Evolutionary conservation across 2,797 vertebrate species (phyloP).

Genomic region (Clamator glandarius): DNA sequence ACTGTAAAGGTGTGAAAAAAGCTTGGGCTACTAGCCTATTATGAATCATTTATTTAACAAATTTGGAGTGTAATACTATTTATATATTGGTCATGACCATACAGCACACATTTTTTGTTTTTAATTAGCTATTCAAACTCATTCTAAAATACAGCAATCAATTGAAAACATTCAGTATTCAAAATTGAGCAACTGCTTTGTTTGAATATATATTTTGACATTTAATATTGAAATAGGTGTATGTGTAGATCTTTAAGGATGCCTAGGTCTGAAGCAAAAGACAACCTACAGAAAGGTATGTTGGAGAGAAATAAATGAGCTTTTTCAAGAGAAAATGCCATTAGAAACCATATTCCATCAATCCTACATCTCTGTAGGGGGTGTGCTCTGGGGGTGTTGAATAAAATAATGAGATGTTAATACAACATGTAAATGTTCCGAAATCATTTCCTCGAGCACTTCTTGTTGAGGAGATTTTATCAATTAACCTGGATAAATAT

Average conservation of each 20-base stretch:
- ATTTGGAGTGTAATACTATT: not conserved
- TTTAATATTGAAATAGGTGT: not conserved
- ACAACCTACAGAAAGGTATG: not conserved
- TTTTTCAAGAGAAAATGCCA: not conserved
- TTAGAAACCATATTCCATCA: not conserved
- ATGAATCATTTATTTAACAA: not conserved
- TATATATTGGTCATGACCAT: not conserved
- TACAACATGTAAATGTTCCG: conserved; percentile 15
- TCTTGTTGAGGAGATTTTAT: conserved; percentile 31
- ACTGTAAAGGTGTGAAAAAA: not conserved
- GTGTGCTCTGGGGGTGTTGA: not conserved
- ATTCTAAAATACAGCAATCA: not conserved
- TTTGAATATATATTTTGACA: not conserved
- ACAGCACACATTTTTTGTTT: not conserved
- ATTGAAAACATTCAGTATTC: not conserved
- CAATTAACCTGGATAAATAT: conserved; percentile 63
- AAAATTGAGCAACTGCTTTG: not conserved
- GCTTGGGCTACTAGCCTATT: not conserved
- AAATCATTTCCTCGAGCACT: conserved; percentile 45
- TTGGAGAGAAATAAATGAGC: not conserved
- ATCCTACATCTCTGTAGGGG: not conserved
- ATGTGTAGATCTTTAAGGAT: not conserved
- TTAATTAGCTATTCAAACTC: not conserved
- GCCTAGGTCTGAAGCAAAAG: not conserved
- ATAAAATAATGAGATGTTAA: conserved; percentile 60